Evolutionary conservation across 2,888 invertebrate species (phyloP), one percentile per base, ranked within the genome.

Genomic region (Plagodis pulveraria): DNA sequence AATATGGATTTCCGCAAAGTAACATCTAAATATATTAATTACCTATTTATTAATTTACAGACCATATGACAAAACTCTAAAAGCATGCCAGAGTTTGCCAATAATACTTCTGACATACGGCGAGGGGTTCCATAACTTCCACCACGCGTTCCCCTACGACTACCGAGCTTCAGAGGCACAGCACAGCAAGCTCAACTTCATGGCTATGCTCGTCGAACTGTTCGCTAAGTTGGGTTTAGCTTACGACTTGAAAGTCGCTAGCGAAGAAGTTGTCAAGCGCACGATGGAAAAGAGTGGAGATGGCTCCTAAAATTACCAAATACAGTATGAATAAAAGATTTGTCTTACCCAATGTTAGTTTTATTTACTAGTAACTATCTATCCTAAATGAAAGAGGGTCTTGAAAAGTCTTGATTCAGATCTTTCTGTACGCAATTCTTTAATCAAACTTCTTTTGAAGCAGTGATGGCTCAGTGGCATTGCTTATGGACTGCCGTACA

Each of bases 41-140:
- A 22, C 4, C 22, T 22, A 22, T 22, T 4, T 22, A 22, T 22
- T 22, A 4, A 36, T 36, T 6, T 40, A 11, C 43, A 44, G 51
- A 38, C 51, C 51, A 9, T 52, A 52, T 44, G 51, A 52, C 22
- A 4, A 10, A 0, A n/a, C 34, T 0, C 12, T 52, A 5, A 45
- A 35, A 22, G 44, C 51, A 2, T 11, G 36, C 22, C 51, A 52
- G 22, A 44, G 36, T 12, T 10, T 35, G 34, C 43, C 43, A 6
- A 5, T 52, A 6, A 7, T 45, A 2, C 35, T 55, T 2, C n/a
- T 44, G 0, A 49, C 55, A 22, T 48, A 36, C 6, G 55, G 55
- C 0, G 55, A 49, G 36, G 55, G 55, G 0, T 44, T 32, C 33
- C 55, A 55, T 32, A 55, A 55, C 40, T 55, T 35, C 12, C 55